A percentile compares a stretch with the other conserved stretches of the same genome.
Evolutionary conservation across 2,888 invertebrate species (phyloP).

Genomic region (Eupsilia transversa): DNA sequence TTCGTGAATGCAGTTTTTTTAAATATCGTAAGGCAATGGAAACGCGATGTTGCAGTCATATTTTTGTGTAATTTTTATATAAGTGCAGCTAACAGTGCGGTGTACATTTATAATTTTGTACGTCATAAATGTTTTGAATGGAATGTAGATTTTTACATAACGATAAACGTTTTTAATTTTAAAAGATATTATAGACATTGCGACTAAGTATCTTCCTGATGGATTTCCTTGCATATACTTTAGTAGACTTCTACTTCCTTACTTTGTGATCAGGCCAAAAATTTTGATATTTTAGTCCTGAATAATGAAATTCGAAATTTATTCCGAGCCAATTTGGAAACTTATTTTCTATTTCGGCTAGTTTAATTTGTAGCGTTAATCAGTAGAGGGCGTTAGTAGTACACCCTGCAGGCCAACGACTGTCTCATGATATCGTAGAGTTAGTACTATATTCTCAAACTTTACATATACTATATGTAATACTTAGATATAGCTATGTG

Average conservation of each 20-base stretch:
- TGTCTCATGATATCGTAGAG: conserved; percentile 77
- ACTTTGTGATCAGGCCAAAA: conserved; percentile 58
- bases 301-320: conserved; percentile 68
- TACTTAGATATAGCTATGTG: conserved; percentile 70
- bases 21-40: conserved; percentile 67
- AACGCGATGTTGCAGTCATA: conserved; percentile 71
- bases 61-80: conserved; percentile 73
- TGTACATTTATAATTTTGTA: conserved; percentile 76
- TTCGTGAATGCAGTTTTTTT: conserved; percentile 82
- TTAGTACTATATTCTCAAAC: conserved; percentile 71
- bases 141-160: conserved; percentile 67
- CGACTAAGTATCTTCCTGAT: conserved; percentile 66
- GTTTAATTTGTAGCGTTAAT: conserved; percentile 65
- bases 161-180: conserved; percentile 68
- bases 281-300: conserved; percentile 54
- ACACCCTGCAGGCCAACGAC: conserved; percentile 71
- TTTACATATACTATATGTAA: conserved; percentile 72
- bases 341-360: conserved; percentile 71
- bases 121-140: conserved; percentile 69
- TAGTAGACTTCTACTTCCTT: conserved; percentile 54
- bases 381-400: conserved; percentile 62
- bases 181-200: conserved; percentile 66
- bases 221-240: conserved; percentile 49
- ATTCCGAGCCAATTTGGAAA: conserved; percentile 82
- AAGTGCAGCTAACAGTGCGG: conserved; percentile 75